Evolutionary conservation across 2,888 invertebrate species (phyloP), one percentile per base, ranked within the genome.

Genomic region (Stenolophus ochropezus): DNA sequence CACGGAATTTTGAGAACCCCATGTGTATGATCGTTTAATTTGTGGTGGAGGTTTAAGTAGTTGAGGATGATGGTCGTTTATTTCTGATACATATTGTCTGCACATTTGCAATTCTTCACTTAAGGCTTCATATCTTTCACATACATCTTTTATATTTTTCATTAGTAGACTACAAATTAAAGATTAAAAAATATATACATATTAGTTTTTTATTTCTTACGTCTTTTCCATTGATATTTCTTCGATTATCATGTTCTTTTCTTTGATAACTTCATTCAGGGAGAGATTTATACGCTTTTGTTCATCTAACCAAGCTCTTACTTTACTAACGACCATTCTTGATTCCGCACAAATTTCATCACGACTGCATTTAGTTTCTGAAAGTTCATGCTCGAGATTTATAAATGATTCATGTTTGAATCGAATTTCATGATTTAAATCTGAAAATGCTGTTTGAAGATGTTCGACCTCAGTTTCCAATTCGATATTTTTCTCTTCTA

Each of bases 271-370:
- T 25, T 25, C 49, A 69, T 49, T 79, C 4, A 79, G 27, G 53
- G 51, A 11, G 16, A 14, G 84, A 83, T 89, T 89, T 25, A 89
- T 88, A 81, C 85, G 85, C 80, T 86, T 86, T 84, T 90, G 89
- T 82, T 90, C 89, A 65, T 87, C 85, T 79, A 90, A 83, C 89
- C 89, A 90, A 33, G 84, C 84, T 33, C 86, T 86, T 3, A 89
- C 88, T 81, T 89, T 88, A 73, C 85, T 84, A 6, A 89, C 85
- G 14, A 89, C 87, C 51, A 87, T 86, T 84, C 86, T 86, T 80
- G 89, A 88, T 84, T 90, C 89, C 20, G 83, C 83, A 82, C 87
- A 87, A 23, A 90, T 85, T 82, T 88, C 88, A 69, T 89, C 87
- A 11, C 87, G 86, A 76, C 84, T 86, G 74, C 84, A 85, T 84